phyloP scores from a whole-genome alignment of 2,113 vertebrate species.

The sheep (Ovis aries) region ARS-UI_Ramb_v3.0 NC_056060.1:19316001-19316500 shows the following conservation, averaged over 20 bases:
- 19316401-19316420: neutral
- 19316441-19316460: neutral
- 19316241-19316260: neutral
- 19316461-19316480: neutral
- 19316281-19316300: neutral
- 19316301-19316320: neutral
- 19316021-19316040: neutral
- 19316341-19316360: slow-evolving; percentile 28
- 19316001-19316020: neutral
- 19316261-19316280: neutral
- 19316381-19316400: neutral
- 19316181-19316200: neutral
- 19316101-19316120: neutral
- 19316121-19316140: neutral
- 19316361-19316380: neutral
- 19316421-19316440: neutral
- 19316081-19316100: neutral
- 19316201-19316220: neutral
- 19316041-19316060: neutral
- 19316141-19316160: neutral
- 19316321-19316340: neutral
- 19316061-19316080: neutral
- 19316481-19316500: slow-evolving; percentile 24
- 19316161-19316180: neutral
- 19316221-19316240: slow-evolving; percentile 9